Base-by-base conservation (phyloP, 1,140 invertebrate species). In the Oryctes rhinoceros region DNA sequence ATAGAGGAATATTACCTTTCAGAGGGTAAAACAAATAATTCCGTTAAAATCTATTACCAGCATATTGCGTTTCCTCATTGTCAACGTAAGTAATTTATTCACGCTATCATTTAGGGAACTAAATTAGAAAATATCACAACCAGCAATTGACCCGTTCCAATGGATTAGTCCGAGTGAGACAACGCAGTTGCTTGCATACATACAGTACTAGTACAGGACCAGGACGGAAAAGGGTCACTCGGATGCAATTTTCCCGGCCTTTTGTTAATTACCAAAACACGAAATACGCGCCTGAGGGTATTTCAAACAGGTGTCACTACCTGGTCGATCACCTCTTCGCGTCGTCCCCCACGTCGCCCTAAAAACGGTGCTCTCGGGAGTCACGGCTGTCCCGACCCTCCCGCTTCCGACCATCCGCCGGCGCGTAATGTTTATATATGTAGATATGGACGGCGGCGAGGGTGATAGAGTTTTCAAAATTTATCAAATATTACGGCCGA, bases 211-310 rank as follows among this genome's bases (percentile, higher is more conserved):
- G 4, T 15, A 59, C 15, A 5, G 53, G n/a, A n/a, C n/a, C 4
- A n/a, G 53, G 5, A 59, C 53, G 0, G 53, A 15, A 59, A 5
- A 4, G 53, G 53, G 53, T 59, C 15, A 59, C 53, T 15, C 53
- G 15, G 53, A 59, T 59, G 53, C 53, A 59, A 59, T 59, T 59
- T n/a, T 59, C 10, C 13, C 53, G 53, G 53, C 15, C 18, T 59
- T 59, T 59, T n/a, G 53, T 59, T 59, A 59, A 59, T 59, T 59
- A 59, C 53, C 53, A 59, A 59, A 59, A 59, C 53, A 59, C 53
- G 53, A 59, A 59, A 59, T n/a, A 59, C 53, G 15, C 18, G 18
- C 53, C 53, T 15, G 53, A 59, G 53, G 53, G 53, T 59, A 15
- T n/a, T 59, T 59, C 53, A 59, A 59, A 59, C 53, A 59, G 53